Evolutionary conservation across 2,888 invertebrate genomes (phyloP).

Genomic region (Papilio elwesi): DNA sequence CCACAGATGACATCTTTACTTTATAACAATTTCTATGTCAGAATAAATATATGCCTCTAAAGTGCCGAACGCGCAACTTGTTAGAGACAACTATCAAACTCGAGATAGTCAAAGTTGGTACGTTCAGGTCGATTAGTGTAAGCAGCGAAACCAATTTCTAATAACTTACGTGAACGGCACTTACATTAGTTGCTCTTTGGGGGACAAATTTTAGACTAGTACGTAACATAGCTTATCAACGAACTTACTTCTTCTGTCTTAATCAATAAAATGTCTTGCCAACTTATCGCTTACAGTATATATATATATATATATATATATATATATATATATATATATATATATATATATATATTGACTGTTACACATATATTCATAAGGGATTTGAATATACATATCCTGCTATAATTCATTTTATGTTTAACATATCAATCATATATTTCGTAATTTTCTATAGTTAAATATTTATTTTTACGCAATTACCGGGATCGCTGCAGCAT

Average conservation of each 20-base stretch:
- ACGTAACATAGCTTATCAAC: conserved; percentile 66
- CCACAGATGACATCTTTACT: background rate
- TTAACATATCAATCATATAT: too few species aligned
- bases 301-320: too few species aligned
- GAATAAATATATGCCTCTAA: background rate
- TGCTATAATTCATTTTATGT: too few species aligned
- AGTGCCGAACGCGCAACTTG: conserved; percentile 40
- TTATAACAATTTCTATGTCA: background rate
- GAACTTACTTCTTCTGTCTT: conserved; percentile 67
- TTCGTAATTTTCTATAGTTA: too few species aligned
- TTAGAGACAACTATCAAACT: conserved; percentile 61
- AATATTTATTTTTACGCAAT: too few species aligned
- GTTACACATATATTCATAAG: too few species aligned
- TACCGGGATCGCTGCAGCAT: background rate
- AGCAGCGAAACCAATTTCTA: conserved; percentile 77
- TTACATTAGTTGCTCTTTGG: conserved; percentile 64
- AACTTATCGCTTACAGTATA: background rate
- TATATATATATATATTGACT: too few species aligned
- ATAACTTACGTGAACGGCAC: conserved; percentile 78
- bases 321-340: too few species aligned
- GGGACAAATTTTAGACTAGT: conserved; percentile 64
- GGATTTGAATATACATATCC: too few species aligned
- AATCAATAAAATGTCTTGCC: conserved; percentile 57
- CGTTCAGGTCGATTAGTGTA: conserved; percentile 69
- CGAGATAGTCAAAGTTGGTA: conserved; percentile 63